Conservation (phyloP, 2,888 invertebrate genomes). For the Chrysopilus asiliformis region DNA sequence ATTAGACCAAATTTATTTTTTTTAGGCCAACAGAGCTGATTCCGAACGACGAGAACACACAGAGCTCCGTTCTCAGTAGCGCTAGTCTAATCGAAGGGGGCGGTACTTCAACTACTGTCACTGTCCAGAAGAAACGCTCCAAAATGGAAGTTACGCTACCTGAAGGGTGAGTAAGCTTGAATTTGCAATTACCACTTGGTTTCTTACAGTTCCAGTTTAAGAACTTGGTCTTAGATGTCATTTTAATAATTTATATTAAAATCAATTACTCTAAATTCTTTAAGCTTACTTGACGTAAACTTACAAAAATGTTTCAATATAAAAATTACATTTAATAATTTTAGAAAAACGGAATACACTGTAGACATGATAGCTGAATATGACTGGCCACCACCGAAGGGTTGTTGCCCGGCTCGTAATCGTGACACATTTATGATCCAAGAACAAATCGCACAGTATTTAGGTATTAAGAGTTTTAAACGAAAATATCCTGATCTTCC, state of each 20-base stretch:
- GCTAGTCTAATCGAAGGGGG: constrained; percentile 27
- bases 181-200: too few species aligned
- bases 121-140: constrained; percentile 29
- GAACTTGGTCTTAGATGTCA: too few species aligned
- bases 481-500: constrained; percentile 84
- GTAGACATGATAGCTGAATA: constrained; percentile 88
- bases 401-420: constrained; percentile 38
- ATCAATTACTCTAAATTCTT: too few species aligned
- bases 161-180: too few species aligned
- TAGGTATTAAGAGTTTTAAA: constrained; percentile 93
- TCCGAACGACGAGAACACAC: constrained; percentile 58
- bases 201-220: too few species aligned
- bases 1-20: background rate
- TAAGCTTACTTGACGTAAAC: too few species aligned
- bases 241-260: too few species aligned
- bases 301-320: too few species aligned
- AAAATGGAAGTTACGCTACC: constrained; percentile 39
- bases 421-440: constrained; percentile 85
- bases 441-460: constrained; percentile 89
- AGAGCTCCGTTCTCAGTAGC: constrained; percentile 68
- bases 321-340: constrained; percentile 8
- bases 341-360: constrained; percentile 46
- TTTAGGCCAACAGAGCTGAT: constrained; percentile 28
- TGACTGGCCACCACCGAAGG: constrained; percentile 65
- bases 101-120: constrained; percentile 10